phyloP scores from a whole-genome alignment of 2,797 vertebrate genomes.

The Dendrocincla tyrannina region DNA sequence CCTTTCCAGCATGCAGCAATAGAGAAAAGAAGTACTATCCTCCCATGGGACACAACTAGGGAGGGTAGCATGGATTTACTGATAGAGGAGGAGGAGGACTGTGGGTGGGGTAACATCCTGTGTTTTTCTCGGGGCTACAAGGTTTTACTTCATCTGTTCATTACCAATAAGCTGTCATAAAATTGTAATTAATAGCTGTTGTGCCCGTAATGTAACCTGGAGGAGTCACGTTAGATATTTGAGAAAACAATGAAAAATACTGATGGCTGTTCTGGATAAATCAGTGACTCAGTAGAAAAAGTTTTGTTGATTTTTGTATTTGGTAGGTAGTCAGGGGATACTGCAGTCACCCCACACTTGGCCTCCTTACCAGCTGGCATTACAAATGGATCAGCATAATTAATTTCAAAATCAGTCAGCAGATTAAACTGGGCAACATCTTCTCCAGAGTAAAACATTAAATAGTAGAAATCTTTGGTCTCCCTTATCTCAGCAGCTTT shows the following conservation, averaged over 20 bases:
- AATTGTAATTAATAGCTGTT: neutral
- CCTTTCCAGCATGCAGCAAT: neutral
- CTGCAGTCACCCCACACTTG: neutral
- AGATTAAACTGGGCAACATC: neutral
- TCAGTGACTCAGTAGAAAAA: slow-evolving; percentile 3
- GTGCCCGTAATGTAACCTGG: neutral
- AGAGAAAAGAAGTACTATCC: neutral
- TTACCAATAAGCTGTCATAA: neutral
- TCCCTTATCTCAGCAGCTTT: neutral
- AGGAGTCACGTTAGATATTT: neutral
- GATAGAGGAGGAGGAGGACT: neutral
- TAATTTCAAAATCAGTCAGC: slow-evolving; percentile 35
- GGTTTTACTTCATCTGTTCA: neutral
- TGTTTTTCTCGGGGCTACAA: neutral
- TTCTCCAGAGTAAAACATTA: neutral
- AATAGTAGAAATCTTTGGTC: neutral
- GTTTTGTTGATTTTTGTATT: slow-evolving; percentile 43
- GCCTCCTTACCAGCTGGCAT: slow-evolving; percentile 17
- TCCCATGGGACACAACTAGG: neutral
- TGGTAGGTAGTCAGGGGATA: slow-evolving; percentile 53
- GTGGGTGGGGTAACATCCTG: neutral
- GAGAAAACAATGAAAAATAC: neutral
- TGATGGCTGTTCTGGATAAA: neutral
- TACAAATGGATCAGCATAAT: slow-evolving; percentile 18
- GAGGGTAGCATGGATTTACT: neutral